These are phyloP conservation scores for Psammodynastes pulverulentus DNA, from an alignment of 2,113 vertebrate genomes.

Conservation along the genomic window DNA sequence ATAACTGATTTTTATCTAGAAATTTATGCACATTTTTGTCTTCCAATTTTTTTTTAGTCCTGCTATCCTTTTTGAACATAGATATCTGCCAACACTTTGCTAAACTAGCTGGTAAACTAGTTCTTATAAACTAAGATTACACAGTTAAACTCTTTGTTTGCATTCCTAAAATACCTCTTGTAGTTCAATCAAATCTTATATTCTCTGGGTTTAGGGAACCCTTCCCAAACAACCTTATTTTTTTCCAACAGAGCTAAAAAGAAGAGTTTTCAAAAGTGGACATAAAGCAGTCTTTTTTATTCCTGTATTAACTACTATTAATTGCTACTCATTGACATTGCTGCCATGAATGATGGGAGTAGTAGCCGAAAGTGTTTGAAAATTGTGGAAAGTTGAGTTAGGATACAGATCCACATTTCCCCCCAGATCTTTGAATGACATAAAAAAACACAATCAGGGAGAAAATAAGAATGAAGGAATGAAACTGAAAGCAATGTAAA, in stretches of 20 bases:
- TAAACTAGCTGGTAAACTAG: neutral
- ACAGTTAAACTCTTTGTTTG: neutral
- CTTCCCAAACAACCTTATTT: neutral
- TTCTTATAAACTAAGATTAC: neutral
- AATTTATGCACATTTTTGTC: neutral
- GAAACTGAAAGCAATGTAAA: neutral
- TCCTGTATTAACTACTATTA: neutral
- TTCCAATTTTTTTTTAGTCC: neutral
- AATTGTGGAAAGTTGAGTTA: neutral
- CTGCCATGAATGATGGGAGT: neutral
- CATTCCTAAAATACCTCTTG: neutral
- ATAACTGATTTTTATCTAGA: neutral
- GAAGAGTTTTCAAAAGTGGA: neutral
- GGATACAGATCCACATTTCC: neutral
- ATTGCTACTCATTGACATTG: neutral
- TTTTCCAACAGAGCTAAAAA: neutral
- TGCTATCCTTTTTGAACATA: neutral
- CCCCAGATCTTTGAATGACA: neutral
- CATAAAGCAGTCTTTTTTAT: neutral
- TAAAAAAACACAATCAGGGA: neutral
- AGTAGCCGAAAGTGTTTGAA: neutral
- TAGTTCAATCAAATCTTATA: neutral
- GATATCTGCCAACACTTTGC: neutral
- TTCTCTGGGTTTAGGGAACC: neutral
- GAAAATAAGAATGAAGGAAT: neutral